A percentile compares a stretch with the other conserved stretches of the same genome.
These are phyloP conservation scores for Chiloscyllium plagiosum DNA, from an alignment of 2,113 vertebrate genomes.

Conservation along the genomic window DNA sequence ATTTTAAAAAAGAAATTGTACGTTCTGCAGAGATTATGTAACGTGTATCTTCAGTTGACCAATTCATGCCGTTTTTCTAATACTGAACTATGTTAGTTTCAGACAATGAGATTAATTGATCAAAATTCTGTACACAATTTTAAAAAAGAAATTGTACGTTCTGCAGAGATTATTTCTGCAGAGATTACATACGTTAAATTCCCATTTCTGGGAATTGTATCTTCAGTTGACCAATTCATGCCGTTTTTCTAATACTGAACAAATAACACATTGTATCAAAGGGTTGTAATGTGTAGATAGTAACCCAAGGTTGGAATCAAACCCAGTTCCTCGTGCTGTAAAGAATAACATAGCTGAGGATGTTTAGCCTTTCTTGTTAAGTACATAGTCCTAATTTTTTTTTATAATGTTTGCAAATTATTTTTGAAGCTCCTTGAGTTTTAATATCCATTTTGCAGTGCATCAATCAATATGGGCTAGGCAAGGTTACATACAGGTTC, in stretches of 20 bases:
- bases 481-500: neutral
- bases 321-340: too few relatives aligned
- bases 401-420: neutral
- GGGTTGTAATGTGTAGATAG: neutral
- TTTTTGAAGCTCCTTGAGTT: neutral
- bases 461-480: neutral
- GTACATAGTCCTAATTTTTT: neutral
- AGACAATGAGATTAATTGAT: neutral
- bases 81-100: neutral
- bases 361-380: neutral
- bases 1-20: neutral
- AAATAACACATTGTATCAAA: neutral
- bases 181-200: too few relatives aligned
- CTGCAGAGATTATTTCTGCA: slow-evolving; percentile 2
- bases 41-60: neutral
- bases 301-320: too few relatives aligned
- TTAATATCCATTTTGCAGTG: neutral
- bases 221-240: neutral
- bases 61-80: neutral
- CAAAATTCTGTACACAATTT: neutral
- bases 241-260: neutral
- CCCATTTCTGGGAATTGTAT: neutral
- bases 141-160: neutral
- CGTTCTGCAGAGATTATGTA: neutral
- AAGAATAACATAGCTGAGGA: neutral